These are phyloP conservation scores for Urechis unicinctus DNA, from an alignment of 2,888 invertebrate genomes.

Conservation along the genomic window DNA sequence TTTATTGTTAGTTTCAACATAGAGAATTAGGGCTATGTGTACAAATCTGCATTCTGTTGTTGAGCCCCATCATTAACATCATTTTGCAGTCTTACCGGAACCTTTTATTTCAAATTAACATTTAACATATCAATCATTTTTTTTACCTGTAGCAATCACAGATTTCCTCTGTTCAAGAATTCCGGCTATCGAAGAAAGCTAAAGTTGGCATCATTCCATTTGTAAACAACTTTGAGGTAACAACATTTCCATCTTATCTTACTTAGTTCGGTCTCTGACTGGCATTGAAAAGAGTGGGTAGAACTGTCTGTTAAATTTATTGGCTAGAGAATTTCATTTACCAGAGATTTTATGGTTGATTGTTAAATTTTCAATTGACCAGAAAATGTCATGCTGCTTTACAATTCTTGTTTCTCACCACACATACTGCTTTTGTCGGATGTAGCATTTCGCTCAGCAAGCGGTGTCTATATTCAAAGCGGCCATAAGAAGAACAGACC, in stretches of 20 bases:
- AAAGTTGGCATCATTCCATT: conserved; percentile 87
- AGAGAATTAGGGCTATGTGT: background rate
- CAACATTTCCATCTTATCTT: too few species aligned
- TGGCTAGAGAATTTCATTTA: too few species aligned
- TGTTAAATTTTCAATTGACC: too few species aligned
- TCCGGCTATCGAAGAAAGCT: conserved; percentile 65
- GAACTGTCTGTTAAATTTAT: too few species aligned
- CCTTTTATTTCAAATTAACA: background rate
- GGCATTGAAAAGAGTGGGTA: too few species aligned
- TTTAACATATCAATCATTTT: background rate
- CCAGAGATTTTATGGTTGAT: too few species aligned
- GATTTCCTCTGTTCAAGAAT: conserved; percentile 72
- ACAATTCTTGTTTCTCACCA: background rate
- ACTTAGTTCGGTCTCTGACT: too few species aligned
- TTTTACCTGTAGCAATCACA: conserved; percentile 55
- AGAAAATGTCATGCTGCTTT: background rate
- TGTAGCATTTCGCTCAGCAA: conserved; percentile 70
- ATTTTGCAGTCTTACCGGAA: too few species aligned
- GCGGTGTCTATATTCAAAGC: conserved; percentile 82
- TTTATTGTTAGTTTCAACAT: background rate
- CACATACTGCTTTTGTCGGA: background rate
- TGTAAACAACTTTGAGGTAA: conserved; percentile 77
- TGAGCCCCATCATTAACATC: too few species aligned
- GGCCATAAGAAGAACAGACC: conserved; percentile 64
- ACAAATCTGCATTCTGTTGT: background rate